Evolutionary conservation across 2,797 vertebrate genomes (phyloP).

Genomic region (Urosaurus nigricauda): DNA sequence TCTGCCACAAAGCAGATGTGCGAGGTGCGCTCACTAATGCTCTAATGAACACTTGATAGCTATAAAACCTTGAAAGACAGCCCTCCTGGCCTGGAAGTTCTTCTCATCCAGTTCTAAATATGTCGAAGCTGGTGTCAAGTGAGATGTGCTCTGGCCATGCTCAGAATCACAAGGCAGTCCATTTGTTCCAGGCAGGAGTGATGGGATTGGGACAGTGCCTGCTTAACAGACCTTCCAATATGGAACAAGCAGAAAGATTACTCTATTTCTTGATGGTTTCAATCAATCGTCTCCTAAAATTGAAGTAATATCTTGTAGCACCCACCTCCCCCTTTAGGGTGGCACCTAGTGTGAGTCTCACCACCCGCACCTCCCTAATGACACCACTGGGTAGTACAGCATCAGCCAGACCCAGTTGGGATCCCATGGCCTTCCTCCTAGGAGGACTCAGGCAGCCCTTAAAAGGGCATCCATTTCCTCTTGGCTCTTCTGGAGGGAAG

Average conservation of each 20-base stretch:
- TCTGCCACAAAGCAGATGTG: too few relatives aligned
- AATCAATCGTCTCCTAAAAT: not conserved
- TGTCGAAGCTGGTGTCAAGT: not conserved
- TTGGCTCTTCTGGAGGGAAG: constrained; percentile 45
- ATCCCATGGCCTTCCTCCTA: constrained; percentile 43
- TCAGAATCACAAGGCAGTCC: not conserved
- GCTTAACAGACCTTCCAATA: too few relatives aligned
- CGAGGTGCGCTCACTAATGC: too few relatives aligned
- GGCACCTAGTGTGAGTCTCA: too few relatives aligned
- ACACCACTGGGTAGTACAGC: constrained; percentile 15
- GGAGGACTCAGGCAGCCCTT: constrained; percentile 36
- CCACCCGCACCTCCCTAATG: too few relatives aligned
- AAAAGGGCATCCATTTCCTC: constrained; percentile 69
- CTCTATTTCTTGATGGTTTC: not conserved
- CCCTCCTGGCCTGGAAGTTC: not conserved
- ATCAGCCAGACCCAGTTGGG: not conserved
- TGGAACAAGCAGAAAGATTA: not conserved
- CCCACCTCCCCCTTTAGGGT: too few relatives aligned
- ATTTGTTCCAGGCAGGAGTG: not conserved
- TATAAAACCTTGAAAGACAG: not conserved
- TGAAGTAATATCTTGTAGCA: not conserved
- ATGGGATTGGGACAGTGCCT: too few relatives aligned
- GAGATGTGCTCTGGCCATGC: not conserved
- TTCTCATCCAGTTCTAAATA: not conserved
- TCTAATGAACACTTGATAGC: not conserved